These are phyloP conservation scores for Plestiodon gilberti DNA, from an alignment of 2,113 vertebrate species.

Conservation along the genomic window DNA sequence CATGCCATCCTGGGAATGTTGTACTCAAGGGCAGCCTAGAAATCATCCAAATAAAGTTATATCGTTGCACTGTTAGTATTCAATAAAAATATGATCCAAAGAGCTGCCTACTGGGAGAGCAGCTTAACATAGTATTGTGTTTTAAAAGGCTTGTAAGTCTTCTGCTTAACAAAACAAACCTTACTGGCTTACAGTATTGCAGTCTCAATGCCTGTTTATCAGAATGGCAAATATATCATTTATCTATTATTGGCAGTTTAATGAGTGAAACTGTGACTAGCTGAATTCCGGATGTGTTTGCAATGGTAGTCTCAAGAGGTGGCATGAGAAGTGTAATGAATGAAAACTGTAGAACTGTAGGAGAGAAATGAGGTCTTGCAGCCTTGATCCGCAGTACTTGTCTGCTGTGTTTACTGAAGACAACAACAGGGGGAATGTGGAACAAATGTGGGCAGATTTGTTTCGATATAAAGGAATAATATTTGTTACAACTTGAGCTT, in stretches of 20 bases:
- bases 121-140: not conserved
- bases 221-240: not conserved
- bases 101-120: not conserved
- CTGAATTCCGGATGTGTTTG: not conserved
- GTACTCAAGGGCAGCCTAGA: too few relatives aligned
- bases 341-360: not conserved
- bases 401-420: not conserved
- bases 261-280: not conserved
- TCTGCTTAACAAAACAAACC: not conserved
- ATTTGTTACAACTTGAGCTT: not conserved
- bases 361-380: not conserved
- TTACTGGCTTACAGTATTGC: not conserved
- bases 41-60: too few relatives aligned
- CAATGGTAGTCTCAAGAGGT: not conserved
- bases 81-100: not conserved
- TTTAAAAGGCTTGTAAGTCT: not conserved
- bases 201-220: not conserved
- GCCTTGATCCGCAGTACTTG: not conserved
- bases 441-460: rapidly evolving
- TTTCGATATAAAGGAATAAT: not conserved
- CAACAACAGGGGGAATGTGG: not conserved
- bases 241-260: not conserved
- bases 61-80: not conserved
- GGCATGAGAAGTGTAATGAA: not conserved
- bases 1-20: too few relatives aligned